Conservation (phyloP, 2,888 invertebrate species). For the Imbricaverruca yamaguchii region DNA sequence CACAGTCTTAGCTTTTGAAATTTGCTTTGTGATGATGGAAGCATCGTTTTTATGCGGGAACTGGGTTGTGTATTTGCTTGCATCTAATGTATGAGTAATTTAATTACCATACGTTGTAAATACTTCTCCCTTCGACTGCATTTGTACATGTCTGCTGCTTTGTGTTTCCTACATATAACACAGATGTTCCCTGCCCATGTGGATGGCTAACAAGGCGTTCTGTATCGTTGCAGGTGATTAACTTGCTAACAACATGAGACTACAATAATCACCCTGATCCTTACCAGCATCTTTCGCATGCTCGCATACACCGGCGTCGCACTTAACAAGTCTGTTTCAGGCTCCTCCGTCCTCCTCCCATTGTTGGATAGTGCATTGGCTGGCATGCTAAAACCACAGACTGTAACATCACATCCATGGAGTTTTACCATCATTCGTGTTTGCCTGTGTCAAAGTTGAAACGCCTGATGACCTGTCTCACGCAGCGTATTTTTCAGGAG, state of each 20-base stretch:
- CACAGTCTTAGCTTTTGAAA: no score
- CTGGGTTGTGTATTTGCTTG: no score
- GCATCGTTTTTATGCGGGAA: no score
- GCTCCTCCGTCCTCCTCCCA: background rate
- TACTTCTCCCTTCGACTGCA: no score
- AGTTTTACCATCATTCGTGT: background rate
- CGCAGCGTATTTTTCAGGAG: background rate
- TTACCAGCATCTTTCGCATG: background rate
- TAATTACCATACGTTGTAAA: no score
- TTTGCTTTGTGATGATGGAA: no score
- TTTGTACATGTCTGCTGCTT: no score
- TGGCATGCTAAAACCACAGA: background rate
- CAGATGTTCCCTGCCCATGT: no score
- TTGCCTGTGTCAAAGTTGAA: background rate
- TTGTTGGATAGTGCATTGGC: background rate
- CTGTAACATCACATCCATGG: background rate
- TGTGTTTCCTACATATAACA: no score
- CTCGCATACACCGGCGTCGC: background rate
- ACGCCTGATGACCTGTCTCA: background rate
- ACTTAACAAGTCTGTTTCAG: background rate
- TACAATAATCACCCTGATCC: background rate
- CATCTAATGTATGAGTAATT: no score
- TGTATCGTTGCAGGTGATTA: conserved; percentile 14
- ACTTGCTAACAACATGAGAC: conserved; percentile 1
- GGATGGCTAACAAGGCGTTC: background rate